Conservation (phyloP, 1,140 invertebrate species). For the Archegozetes longisetosus region DNA sequence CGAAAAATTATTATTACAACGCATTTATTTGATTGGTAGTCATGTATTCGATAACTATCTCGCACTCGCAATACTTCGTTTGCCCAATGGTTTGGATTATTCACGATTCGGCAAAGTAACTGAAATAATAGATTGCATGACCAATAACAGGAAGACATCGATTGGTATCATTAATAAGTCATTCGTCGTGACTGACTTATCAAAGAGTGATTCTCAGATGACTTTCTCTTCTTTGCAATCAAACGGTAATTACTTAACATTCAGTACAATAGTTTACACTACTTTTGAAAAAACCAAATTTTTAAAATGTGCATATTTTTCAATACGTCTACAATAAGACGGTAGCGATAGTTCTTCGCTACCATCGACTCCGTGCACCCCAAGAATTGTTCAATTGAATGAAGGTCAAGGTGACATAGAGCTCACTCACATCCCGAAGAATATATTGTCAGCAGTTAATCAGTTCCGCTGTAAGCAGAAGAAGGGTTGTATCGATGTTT, state of each 20-base stretch:
- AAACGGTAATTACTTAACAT: no score
- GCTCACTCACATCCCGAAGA: not conserved
- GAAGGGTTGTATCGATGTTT: conserved; percentile 43
- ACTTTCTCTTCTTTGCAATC: no score
- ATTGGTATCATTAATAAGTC: not conserved
- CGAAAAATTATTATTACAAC: not conserved
- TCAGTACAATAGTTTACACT: no score
- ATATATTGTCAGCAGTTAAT: no score
- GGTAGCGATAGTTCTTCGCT: not conserved
- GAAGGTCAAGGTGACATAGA: not conserved
- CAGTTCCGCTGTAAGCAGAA: no score
- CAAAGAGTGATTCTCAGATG: not conserved
- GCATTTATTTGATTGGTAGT: conserved; percentile 27
- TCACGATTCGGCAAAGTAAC: not conserved
- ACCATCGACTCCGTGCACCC: not conserved
- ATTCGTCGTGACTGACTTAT: not conserved
- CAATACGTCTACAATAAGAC: not conserved
- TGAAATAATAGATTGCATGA: not conserved
- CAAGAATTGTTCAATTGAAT: not conserved
- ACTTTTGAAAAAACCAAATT: no score
- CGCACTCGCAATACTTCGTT: conserved; percentile 36
- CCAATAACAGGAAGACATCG: not conserved
- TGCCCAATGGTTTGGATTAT: conserved; percentile 32
- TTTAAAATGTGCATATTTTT: not conserved
- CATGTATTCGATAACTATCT: conserved; percentile 38